Percentiles rank a stretch among this genome's conserved stretches.
phyloP scores from a whole-genome alignment of 2,888 invertebrate genomes.

The Microplitis deprimator region DNA sequence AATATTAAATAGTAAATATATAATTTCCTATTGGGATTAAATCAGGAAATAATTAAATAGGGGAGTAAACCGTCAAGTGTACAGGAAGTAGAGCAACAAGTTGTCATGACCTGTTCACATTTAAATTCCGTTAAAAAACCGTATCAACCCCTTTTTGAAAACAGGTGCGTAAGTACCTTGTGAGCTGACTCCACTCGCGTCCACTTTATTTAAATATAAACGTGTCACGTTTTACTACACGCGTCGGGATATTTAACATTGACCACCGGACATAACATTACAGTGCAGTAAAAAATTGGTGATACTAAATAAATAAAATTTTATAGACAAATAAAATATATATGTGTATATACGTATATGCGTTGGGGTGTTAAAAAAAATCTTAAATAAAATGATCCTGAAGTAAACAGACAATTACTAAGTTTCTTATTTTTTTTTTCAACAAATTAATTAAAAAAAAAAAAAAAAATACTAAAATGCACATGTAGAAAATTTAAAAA shows the following conservation, averaged over 20 bases:
- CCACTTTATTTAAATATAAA: too few species aligned
- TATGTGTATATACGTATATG: too few species aligned
- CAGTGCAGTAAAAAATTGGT: too few species aligned
- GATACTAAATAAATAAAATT: too few species aligned
- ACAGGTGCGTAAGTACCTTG: slow-evolving; percentile 42
- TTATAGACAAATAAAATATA: too few species aligned
- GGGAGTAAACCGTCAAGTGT: not conserved
- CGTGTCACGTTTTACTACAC: not conserved
- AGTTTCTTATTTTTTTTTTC: too few species aligned
- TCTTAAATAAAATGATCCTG: too few species aligned
- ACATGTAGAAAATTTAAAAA: too few species aligned
- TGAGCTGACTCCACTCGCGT: not conserved
- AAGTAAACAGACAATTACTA: too few species aligned
- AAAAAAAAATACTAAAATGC: too few species aligned
- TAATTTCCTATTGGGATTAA: not conserved
- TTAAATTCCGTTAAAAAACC: slow-evolving; percentile 1
- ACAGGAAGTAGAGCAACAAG: slow-evolving; percentile 19
- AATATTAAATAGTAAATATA: not conserved
- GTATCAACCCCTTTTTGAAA: slow-evolving; percentile 41
- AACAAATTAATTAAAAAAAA: too few species aligned
- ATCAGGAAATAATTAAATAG: slow-evolving; percentile 2
- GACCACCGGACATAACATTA: not conserved
- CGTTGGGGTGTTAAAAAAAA: too few species aligned
- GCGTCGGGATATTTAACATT: not conserved
- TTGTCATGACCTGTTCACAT: slow-evolving; percentile 9